Base-by-base conservation (phyloP, 2,888 invertebrate species). In the Athalia cordata region DNA sequence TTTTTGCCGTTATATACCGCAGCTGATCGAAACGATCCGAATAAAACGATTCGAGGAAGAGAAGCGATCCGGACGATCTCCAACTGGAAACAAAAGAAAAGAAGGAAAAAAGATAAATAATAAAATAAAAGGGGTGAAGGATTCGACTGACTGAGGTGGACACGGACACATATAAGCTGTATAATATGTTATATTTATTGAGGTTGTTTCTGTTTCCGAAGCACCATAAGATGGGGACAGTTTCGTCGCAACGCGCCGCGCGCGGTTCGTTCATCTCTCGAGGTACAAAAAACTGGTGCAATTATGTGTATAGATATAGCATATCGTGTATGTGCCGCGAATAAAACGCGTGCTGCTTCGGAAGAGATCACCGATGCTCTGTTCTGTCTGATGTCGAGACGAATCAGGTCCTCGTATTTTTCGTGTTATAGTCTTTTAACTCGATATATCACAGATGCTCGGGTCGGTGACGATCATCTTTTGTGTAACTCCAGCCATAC, bases 241-340 rank as follows among this genome's bases (percentile, higher is more conserved):
- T 66, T 66, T 66, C 68, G 68, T 68, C 68, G 68, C 55, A 55
- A 47, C 50, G 55, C 43, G 29, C 55, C 55, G 13, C 29, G 29
- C 29, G 29, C 29, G 29, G 29, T 29, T 29, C 29, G 29, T 29
- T 29, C 29, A 29, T 29, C 29, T 29, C 29, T 29, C 1, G 29
- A 68, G 52, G 15, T 64, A 55, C 68, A 68, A 89, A 88, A 87
- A 89, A 86, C 84, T 85, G 83, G 86, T 84, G 87, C 88, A 88
- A 89, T 88, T 89, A 89, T 88, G 86, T 87, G 84, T 85, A 87
- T 87, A 86, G 29, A 29, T 29, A 29, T 29, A 29, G 29, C 29
- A 29, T 29, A 29, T 29, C 29, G 29, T 29, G 29, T 29, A 29
- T 29, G 29, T 29, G 29, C 29, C 29, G 85, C 86, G 85, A 86